Conservation (phyloP, 1,140 invertebrate genomes). For the Heliconius hewitsoni region DNA sequence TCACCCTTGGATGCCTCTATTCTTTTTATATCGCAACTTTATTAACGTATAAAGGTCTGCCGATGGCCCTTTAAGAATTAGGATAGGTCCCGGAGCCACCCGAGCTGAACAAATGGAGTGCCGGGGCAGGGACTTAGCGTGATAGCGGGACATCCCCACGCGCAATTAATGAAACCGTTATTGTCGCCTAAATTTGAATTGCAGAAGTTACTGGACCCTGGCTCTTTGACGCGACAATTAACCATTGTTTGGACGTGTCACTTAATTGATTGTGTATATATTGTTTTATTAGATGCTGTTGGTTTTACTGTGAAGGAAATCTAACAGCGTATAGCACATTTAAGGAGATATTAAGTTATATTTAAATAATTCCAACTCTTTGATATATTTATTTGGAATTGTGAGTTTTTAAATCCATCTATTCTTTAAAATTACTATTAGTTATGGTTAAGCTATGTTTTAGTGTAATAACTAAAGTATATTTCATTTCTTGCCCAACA, state of each 20-base stretch:
- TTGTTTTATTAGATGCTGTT: background rate
- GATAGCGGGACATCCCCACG: conserved; percentile 49
- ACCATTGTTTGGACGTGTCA: conserved; percentile 1
- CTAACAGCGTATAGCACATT: background rate
- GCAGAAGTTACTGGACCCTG: conserved; percentile 24
- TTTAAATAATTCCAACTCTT: too few relatives aligned
- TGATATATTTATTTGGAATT: too few relatives aligned
- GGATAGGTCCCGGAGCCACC: conserved; percentile 70
- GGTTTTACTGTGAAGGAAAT: background rate
- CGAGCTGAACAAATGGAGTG: conserved; percentile 75
- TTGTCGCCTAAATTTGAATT: conserved; percentile 66
- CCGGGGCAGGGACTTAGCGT: conserved; percentile 51
- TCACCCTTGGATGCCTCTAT: conserved; percentile 76
- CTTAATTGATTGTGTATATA: conserved; percentile 7
- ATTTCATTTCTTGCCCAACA: background rate
- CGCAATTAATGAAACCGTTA: conserved; percentile 66
- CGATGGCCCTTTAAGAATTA: conserved; percentile 80
- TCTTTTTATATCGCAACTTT: conserved; percentile 81
- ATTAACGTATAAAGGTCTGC: conserved; percentile 80
- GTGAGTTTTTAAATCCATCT: too few relatives aligned
- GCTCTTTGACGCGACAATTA: conserved; percentile 13
- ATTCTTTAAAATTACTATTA: too few relatives aligned
- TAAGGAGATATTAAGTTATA: too few relatives aligned
- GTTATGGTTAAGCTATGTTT: background rate
- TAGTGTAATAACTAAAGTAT: background rate